Percentiles rank a stretch among this genome's conserved stretches.
Conservation (phyloP, 92 coral and sea anemone species). For the Phenganax marumi region DNA sequence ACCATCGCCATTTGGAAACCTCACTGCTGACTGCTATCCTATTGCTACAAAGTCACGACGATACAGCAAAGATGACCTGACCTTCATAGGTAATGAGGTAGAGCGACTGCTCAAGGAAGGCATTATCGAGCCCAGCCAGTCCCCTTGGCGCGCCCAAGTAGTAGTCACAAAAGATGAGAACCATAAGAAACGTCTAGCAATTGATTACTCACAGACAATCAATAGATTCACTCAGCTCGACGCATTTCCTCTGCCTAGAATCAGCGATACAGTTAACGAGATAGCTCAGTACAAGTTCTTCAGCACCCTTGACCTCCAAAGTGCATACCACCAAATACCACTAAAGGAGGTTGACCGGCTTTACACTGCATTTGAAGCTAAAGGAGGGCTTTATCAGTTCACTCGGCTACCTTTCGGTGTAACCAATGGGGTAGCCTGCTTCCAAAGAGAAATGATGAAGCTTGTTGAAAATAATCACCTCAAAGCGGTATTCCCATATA, state of each 20-base stretch:
- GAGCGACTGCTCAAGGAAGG: slow-evolving; percentile 35
- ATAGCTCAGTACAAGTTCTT: slow-evolving; percentile 19
- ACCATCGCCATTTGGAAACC: slow-evolving; percentile 39
- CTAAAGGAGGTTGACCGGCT: slow-evolving; percentile 35
- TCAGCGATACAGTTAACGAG: slow-evolving; percentile 7
- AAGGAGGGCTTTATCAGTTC: slow-evolving; percentile 10
- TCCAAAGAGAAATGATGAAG: slow-evolving; percentile 43
- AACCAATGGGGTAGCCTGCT: slow-evolving; percentile 54
- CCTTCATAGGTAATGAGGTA: slow-evolving; percentile 8
- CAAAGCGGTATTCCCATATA: slow-evolving; percentile 12
- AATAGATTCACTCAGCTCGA: slow-evolving; percentile 39
- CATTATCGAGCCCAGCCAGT: slow-evolving; percentile 37
- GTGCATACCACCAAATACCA: slow-evolving; percentile 53
- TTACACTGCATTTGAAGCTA: slow-evolving; percentile 9
- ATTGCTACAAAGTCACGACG: slow-evolving; percentile 42
- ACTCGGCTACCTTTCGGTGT: slow-evolving; percentile 40
- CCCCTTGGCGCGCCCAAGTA: slow-evolving; percentile 41
- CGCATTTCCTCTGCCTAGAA: slow-evolving; percentile 43
- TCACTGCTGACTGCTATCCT: slow-evolving; percentile 35
- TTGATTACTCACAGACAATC: slow-evolving; percentile 34
- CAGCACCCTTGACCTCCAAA: slow-evolving; percentile 42
- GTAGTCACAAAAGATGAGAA: slow-evolving; percentile 44
- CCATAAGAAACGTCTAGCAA: slow-evolving; percentile 35
- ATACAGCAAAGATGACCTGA: slow-evolving; percentile 17
- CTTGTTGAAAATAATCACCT: not conserved